Base-by-base conservation (phyloP, 2,888 invertebrate genomes). In the Watsonalla cultraria region DNA sequence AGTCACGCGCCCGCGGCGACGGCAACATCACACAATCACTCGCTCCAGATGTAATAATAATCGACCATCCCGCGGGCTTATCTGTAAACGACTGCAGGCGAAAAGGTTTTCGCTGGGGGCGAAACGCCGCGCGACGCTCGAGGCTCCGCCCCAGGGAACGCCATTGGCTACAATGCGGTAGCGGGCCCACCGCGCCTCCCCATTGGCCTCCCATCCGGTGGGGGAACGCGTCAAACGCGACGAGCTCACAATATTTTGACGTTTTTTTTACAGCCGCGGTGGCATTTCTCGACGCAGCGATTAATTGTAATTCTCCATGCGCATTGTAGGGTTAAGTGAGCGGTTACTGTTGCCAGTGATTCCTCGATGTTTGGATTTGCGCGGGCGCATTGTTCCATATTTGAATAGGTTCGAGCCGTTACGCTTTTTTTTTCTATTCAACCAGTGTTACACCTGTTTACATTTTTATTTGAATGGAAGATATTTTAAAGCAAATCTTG, bases 1-100 rank as follows among this genome's bases (percentile, higher is more conserved):
- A 42, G 42, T 42, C 42, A 11, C 42, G 58, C 79, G 85, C 89
- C 88, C 75, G 76, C 68, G 86, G 89, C 83, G 70, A 61, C 62
- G 46, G 14, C 14, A 15, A 71, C 71, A 81, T 84, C 85, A 82
- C 84, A 82, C 80, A 82, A 82, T 86, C 88, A 82, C 85, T 80
- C 82, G 82, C 84, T 81, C 72, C 72, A 76, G 83, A 86, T 82
- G 83, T 86, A 89, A 90, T 88, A 88, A 88, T 88, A 88, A 83
- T 82, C 89, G 88, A 86, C 90, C 90, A 90, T 90, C 90, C 90
- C 86, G 83, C 78, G 80, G 90, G 90, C 89, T 90, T 90, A 90
- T 90, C 90, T 82, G 85, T 83, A 90, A 86, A 90, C 90, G 90
- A 90, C 90, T 90, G 90, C 80, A 89, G 90, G 90, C 90, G 82